Evolutionary conservation across 2,888 invertebrate genomes (phyloP), one percentile per base, ranked within the genome.

Genomic region (Ommatoiulus sabulosus): DNA sequence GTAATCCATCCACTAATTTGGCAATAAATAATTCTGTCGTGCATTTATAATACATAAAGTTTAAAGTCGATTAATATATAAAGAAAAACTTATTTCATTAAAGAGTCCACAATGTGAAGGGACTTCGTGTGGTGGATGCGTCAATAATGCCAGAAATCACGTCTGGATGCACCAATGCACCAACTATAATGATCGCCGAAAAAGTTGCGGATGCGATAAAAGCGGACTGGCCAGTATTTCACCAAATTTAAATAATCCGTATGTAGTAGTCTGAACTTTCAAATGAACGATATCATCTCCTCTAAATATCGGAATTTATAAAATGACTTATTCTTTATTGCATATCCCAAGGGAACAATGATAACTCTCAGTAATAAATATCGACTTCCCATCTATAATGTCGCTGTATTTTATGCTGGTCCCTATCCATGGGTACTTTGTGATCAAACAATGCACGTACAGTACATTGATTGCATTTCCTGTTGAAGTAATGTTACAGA

Each of bases 121-220:
- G 91, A 44, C 90, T 94, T 24, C 91, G 93, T 89, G 92, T 94
- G 2, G 93, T 93, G 2, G 94, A 94, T 91, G 93, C 94, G 4
- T 93, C 93, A 72, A 92, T 93, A 24, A 94, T 94, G 93, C 94
- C 94, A 0, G 92, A 92, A 87, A 92, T 93, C 63, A 92, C 93
- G 87, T 93, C 93, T 90, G 94, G 94, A 10, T 15, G 80, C 17
- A 46, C 57, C 48, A 87, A 87, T 24, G 87, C 87, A 4, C 87
- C 87, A 24, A 57, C 20, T 20, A 63, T 87, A 20, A 87, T 87
- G 87, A 87, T 87, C 24, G 87, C 72, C 20, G 87, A 87, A 63
- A 86, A 46, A 20, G 86, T 44, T 3, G 5, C 86, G 10, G 86
- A 86, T 44, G 3, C 12, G 10, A 86, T 86, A 35, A 86, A 86